Percentiles rank a stretch among this genome's conserved stretches.
phyloP scores from a whole-genome alignment of 2,113 vertebrate genomes.

The Picathartes gymnocephalus region DNA sequence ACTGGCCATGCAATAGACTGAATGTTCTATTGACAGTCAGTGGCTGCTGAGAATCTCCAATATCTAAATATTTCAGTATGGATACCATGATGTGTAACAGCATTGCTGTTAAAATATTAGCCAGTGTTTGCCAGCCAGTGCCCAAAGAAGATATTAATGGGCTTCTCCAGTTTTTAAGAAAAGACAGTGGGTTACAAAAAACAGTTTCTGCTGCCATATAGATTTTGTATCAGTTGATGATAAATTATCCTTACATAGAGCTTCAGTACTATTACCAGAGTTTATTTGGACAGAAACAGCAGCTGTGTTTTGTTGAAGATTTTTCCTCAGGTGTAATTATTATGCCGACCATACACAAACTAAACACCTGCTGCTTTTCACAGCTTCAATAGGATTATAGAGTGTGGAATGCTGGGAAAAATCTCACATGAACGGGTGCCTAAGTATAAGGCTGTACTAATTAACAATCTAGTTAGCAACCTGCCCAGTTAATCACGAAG shows the following conservation, averaged over 20 bases:
- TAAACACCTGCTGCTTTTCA: constrained; percentile 35
- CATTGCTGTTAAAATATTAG: not conserved
- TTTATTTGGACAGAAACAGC: not conserved
- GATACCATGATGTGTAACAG: not conserved
- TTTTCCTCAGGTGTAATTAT: constrained; percentile 7
- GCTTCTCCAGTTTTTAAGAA: not conserved
- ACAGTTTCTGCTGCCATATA: not conserved
- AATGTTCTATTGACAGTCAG: not conserved
- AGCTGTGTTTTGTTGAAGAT: not conserved
- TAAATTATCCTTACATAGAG: not conserved
- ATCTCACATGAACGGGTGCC: not conserved
- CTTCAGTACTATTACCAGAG: not conserved
- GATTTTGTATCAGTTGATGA: not conserved
- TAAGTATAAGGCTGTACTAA: not conserved
- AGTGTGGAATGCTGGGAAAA: constrained; percentile 1
- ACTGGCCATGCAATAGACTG: rapidly evolving
- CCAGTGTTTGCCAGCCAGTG: not conserved
- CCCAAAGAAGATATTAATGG: not conserved
- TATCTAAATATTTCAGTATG: not conserved
- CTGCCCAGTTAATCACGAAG: not conserved
- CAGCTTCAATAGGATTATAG: not conserved
- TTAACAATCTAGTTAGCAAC: constrained; percentile 4
- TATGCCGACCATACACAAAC: not conserved
- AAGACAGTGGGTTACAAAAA: not conserved
- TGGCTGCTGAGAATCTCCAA: not conserved